Conservation (phyloP, 1,140 invertebrate species). For the Euura saliciscinereae region DNA sequence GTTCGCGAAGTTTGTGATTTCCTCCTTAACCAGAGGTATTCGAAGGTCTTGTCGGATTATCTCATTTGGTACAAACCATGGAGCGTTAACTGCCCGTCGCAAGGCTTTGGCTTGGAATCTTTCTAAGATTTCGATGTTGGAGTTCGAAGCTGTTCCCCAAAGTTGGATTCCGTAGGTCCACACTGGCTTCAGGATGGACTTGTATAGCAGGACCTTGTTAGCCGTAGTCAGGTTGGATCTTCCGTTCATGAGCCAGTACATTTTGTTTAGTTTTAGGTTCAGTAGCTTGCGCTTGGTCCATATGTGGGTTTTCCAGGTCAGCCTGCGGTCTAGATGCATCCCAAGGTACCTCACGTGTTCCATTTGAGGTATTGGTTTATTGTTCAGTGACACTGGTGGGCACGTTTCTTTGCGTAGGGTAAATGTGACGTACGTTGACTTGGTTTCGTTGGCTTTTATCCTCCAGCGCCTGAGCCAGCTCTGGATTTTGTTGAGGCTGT, state of each 20-base stretch:
- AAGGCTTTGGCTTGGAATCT: conserved; percentile 33
- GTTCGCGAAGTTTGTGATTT: background rate
- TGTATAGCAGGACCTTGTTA: conserved; percentile 42
- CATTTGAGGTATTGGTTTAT: conserved; percentile 10
- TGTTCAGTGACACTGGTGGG: conserved; percentile 7
- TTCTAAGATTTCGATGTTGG: conserved; percentile 35
- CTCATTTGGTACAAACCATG: conserved; percentile 22
- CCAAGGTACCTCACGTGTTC: background rate
- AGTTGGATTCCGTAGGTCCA: conserved; percentile 37
- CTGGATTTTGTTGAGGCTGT: conserved; percentile 24
- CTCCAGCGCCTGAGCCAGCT: conserved; percentile 36
- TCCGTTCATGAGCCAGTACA: conserved; percentile 30
- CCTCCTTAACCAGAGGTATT: background rate
- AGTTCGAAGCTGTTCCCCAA: conserved; percentile 38
- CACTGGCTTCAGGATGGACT: conserved; percentile 21
- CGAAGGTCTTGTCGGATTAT: background rate
- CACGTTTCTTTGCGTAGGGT: conserved; percentile 29
- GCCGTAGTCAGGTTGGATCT: conserved; percentile 26
- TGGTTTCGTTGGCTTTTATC: conserved; percentile 36
- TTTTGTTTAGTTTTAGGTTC: conserved; percentile 13
- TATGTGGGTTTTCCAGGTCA: conserved; percentile 26
- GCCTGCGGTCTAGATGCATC: conserved; percentile 19
- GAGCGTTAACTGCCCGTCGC: conserved; percentile 29
- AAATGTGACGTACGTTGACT: conserved; percentile 38
- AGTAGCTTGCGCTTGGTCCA: conserved; percentile 14